A percentile compares a stretch with the other conserved stretches of the same genome.
phyloP scores from a whole-genome alignment of 64 coral and sea anemone genomes.

The Porites lutea region DNA sequence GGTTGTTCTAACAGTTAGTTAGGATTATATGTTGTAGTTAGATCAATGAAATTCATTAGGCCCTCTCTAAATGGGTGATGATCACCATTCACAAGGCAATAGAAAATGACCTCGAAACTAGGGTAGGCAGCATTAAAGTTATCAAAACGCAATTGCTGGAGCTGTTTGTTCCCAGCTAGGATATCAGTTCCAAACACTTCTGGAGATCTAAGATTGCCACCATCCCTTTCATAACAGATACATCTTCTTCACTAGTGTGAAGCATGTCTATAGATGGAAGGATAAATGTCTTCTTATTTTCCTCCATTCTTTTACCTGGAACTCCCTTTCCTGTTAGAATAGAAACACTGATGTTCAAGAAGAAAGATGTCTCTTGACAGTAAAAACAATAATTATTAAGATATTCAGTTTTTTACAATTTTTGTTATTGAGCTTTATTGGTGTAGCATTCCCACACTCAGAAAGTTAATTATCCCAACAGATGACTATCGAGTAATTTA shows the following conservation, averaged over 20 bases:
- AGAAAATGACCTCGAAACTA: slow-evolving; percentile 36
- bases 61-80: slow-evolving; percentile 3
- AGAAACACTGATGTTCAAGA: neutral
- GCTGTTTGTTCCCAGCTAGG: slow-evolving; percentile 32
- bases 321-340: slow-evolving; percentile 38
- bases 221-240: slow-evolving; percentile 58
- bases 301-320: slow-evolving; percentile 27
- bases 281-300: slow-evolving; percentile 34
- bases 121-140: slow-evolving; percentile 41
- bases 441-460: no score
- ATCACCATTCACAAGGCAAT: slow-evolving; percentile 47
- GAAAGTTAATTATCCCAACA: no score
- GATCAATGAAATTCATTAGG: slow-evolving; percentile 30
- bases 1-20: slow-evolving; percentile 13
- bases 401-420: no score
- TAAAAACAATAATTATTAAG: neutral
- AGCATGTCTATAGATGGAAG: slow-evolving; percentile 32
- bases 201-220: slow-evolving; percentile 31
- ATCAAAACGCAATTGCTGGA: slow-evolving; percentile 52
- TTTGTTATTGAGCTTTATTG: no score
- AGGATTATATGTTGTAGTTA: slow-evolving; percentile 36
- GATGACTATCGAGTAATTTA: no score
- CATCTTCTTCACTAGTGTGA: slow-evolving; percentile 42
- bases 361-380: neutral
- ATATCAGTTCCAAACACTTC: slow-evolving; percentile 51